Percentiles rank a stretch among this genome's conserved stretches.
phyloP scores from a whole-genome alignment of 92 coral and sea anemone species.

The Porites rus region DNA sequence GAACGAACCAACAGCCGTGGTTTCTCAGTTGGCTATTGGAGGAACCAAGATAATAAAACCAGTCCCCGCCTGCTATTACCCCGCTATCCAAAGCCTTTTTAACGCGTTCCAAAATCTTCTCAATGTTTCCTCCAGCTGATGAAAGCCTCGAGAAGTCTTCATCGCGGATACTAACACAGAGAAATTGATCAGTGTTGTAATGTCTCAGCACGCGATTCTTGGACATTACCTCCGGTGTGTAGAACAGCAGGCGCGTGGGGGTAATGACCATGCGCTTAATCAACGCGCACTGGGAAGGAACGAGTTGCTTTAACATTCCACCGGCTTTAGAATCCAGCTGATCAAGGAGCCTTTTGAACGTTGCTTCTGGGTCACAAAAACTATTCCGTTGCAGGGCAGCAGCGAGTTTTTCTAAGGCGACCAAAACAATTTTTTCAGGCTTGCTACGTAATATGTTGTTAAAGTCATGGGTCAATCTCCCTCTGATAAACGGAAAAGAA shows the following conservation, averaged over 20 bases:
- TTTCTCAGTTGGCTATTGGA: constrained; percentile 96
- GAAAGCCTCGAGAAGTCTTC: constrained; percentile 94
- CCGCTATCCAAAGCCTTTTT: constrained; percentile 71
- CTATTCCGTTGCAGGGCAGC: constrained; percentile 56
- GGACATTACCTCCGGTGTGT: constrained; percentile 92
- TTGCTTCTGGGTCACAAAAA: constrained; percentile 85
- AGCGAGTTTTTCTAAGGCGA: constrained; percentile 74
- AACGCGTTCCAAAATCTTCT: constrained; percentile 64
- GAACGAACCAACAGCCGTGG: constrained; percentile 98
- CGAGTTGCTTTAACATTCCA: constrained; percentile 54
- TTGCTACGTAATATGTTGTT: constrained; percentile 47
- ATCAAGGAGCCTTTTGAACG: constrained; percentile 64
- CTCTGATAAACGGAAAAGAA: constrained; percentile 77
- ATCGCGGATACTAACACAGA: constrained; percentile 89
- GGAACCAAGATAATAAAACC: constrained; percentile 86
- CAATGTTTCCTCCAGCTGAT: constrained; percentile 71
- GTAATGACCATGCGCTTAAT: constrained; percentile 93
- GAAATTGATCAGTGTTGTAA: constrained; percentile 74
- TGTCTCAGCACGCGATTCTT: constrained; percentile 94
- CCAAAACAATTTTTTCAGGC: constrained; percentile 55
- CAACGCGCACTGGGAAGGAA: constrained; percentile 89
- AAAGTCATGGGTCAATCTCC: constrained; percentile 70
- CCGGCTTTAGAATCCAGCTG: constrained; percentile 52
- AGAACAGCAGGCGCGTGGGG: constrained; percentile 87
- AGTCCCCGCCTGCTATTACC: constrained; percentile 67